Percentiles rank a stretch among this genome's conserved stretches.
These are phyloP conservation scores for Melanotaenia maccullochi DNA, from an alignment of 2,797 vertebrate species.

Conservation along the genomic window DNA sequence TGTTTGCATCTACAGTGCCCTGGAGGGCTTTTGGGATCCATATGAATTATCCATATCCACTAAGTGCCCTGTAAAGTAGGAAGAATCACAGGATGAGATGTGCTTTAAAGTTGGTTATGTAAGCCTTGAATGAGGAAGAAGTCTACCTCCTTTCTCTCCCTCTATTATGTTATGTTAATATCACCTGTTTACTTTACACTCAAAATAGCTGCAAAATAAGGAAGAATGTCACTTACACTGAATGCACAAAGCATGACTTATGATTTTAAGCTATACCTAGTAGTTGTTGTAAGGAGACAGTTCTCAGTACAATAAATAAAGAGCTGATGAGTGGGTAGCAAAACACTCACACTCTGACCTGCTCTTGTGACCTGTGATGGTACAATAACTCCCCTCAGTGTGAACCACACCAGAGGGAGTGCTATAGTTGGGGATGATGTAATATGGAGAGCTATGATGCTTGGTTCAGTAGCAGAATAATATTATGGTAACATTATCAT, in stretches of 20 bases:
- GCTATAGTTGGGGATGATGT: background rate
- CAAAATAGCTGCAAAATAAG: conserved; percentile 31
- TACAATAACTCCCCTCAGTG: conserved; percentile 9
- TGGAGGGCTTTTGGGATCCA: conserved; percentile 63
- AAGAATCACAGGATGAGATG: conserved; percentile 67
- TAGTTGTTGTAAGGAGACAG: conserved; percentile 9
- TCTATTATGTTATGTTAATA: conserved; percentile 23
- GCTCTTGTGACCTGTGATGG: conserved; percentile 25
- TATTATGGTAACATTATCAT: background rate
- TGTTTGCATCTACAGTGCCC: conserved; percentile 74
- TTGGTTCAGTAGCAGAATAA: background rate
- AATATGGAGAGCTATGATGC: background rate
- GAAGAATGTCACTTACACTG: conserved; percentile 2
- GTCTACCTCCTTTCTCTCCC: conserved; percentile 15
- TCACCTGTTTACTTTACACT: conserved; percentile 25
- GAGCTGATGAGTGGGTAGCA: conserved; percentile 3
- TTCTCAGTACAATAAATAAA: conserved; percentile 31
- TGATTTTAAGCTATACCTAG: background rate
- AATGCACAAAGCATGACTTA: background rate
- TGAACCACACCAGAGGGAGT: conserved; percentile 27
- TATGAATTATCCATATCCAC: conserved; percentile 79
- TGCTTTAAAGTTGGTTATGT: conserved; percentile 53
- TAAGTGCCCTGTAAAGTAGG: conserved; percentile 76
- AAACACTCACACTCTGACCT: conserved; percentile 36
- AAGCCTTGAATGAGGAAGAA: conserved; percentile 32